Conservation (phyloP, 2,113 vertebrate species). For the Engraulis encrasicolus region DNA sequence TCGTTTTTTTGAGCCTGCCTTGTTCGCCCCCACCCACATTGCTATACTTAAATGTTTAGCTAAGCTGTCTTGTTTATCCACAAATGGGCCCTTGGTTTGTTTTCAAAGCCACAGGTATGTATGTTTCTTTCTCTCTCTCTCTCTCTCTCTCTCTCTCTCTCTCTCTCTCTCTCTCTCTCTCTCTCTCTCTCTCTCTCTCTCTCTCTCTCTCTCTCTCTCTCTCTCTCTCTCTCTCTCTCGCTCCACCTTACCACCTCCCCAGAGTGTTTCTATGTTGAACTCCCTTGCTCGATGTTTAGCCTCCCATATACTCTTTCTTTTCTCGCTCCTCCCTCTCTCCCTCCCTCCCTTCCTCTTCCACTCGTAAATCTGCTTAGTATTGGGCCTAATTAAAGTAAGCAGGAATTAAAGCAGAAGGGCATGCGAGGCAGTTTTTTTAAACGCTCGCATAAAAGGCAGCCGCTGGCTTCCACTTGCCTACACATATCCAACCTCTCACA, state of each 20-base stretch:
- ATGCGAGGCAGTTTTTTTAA: slow-evolving; percentile 20
- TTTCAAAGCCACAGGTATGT: slow-evolving; percentile 3
- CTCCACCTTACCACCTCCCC: not conserved
- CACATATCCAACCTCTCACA: not conserved
- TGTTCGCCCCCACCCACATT: not conserved
- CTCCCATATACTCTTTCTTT: too few species aligned
- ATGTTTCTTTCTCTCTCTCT: not conserved
- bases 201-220: not conserved
- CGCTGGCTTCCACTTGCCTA: not conserved
- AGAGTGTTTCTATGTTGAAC: not conserved
- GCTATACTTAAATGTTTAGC: not conserved
- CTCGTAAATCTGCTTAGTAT: slow-evolving; percentile 1
- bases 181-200: not conserved
- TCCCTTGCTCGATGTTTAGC: not conserved
- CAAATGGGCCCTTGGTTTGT: not conserved
- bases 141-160: not conserved
- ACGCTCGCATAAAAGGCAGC: not conserved
- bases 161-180: not conserved
- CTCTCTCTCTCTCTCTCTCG: slow-evolving; percentile 2
- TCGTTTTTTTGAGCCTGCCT: not conserved
- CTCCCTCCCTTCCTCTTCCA: not conserved
- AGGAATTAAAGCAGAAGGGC: slow-evolving; percentile 17
- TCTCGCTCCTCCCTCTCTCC: too few species aligned
- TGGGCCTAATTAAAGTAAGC: slow-evolving; percentile 29
- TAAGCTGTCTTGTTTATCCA: slow-evolving; percentile 2